Evolutionary conservation across 2,797 vertebrate species (phyloP), one percentile per base, ranked within the genome.

Genomic region (Periparus ater): DNA sequence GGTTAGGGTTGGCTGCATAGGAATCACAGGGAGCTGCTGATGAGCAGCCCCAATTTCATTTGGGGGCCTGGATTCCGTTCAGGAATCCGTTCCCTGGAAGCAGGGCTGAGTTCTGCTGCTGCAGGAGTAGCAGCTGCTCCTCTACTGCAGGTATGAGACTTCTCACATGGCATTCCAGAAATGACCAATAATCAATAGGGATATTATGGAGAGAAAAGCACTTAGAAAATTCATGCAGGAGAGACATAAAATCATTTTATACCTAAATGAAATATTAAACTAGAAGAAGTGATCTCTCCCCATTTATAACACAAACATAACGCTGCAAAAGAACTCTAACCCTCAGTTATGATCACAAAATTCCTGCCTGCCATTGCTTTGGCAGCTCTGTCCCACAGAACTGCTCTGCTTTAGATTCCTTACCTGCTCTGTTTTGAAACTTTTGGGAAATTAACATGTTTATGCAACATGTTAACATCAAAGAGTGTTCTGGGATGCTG

Each of bases 161-260:
- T 13, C 36, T 50, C 26, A 1, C 11, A 0, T 0, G 15, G 47
- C 4, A 1, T 70, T 45, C 18, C 60, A 13, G 34, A n/a, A 54
- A 13, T 0, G 7, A 12, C 7, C 13, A 32, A 0, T 19, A 5
- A 17, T 3, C 23, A 38, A 0, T 3, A 6, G 71, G 10, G 58
- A 1, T 15, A 14, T 11, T 53, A 6, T 0, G 6, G 63, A 13
- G 66, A 36, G 27, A 34, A 51, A n/a, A 71, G 5, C 13, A 3
- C 23, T 79, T 27, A 3, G 6, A 16, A 44, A 78, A 47, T 27
- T 65, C 3, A 1, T 45, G 10, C 4, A 7, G 21, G 12, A 36
- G 25, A 55, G 22, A 22, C 2, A 0, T 17, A 30, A 61, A 78
- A 23, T 55, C 15, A 4, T 10, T 4, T 42, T 19, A 3, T 2